A percentile compares a stretch with the other conserved stretches of the same genome.
phyloP scores from a whole-genome alignment of 1,140 invertebrate genomes.

The Seison nebaliae region DNA sequence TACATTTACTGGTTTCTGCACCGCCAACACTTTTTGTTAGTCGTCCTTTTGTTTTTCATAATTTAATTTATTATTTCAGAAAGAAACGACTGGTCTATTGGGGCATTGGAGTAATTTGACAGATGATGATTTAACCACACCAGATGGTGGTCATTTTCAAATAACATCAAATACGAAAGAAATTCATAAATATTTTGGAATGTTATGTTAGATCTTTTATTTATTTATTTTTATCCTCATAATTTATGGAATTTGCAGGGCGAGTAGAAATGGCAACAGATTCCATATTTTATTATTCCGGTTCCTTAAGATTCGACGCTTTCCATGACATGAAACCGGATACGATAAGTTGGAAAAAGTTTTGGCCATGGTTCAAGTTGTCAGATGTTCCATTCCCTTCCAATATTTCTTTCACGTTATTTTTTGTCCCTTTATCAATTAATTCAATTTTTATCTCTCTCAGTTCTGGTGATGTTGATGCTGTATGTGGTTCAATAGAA shows the following conservation, averaged over 20 bases:
- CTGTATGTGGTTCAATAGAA: constrained; percentile 8
- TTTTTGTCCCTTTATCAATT: too few species aligned
- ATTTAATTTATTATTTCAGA: constrained; percentile 2
- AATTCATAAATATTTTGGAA: constrained; percentile 10
- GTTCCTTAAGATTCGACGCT: constrained; percentile 5
- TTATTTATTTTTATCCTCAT: too few species aligned
- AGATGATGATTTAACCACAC: constrained; percentile 6
- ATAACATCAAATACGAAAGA: not conserved
- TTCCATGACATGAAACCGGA: constrained; percentile 9
- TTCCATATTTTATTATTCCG: constrained; percentile 10
- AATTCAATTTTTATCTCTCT: constrained; percentile 2
- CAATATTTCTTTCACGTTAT: too few species aligned
- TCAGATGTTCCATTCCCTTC: constrained; percentile 7
- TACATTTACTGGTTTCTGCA: constrained; percentile 10
- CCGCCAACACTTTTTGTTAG: constrained; percentile 11
- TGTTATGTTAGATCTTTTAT: constrained; percentile 12
- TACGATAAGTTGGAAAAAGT: constrained; percentile 10
- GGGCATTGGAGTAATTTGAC: constrained; percentile 12
- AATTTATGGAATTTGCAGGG: constrained; percentile 3
- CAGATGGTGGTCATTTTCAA: constrained; percentile 1
- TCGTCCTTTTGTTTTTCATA: not conserved
- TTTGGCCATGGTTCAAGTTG: constrained; percentile 10
- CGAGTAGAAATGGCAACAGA: constrained; percentile 4
- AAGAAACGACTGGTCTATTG: constrained; percentile 10
- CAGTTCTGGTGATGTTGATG: constrained; percentile 3